Evolutionary conservation across 2,888 invertebrate species (phyloP).

Genomic region (Machimus rusticus): DNA sequence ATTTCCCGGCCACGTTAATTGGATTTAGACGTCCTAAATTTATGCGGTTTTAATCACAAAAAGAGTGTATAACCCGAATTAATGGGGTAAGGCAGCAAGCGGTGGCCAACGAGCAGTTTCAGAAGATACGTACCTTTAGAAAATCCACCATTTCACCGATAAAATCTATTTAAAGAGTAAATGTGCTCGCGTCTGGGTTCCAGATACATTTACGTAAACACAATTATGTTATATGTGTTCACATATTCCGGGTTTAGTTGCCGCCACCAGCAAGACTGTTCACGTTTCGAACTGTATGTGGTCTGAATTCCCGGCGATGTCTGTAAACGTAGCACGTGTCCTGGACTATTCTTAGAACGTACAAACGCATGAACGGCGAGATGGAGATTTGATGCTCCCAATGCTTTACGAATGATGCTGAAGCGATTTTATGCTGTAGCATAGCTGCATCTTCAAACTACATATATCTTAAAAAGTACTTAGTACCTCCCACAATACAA

Average conservation of each 20-base stretch:
- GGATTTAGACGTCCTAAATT: background rate
- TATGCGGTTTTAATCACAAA: background rate
- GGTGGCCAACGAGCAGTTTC: background rate
- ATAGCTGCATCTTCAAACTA: background rate
- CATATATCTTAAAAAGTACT: background rate
- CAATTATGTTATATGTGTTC: background rate
- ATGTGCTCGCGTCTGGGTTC: background rate
- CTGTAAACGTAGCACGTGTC: slow-evolving; percentile 11
- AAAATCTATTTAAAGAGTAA: background rate
- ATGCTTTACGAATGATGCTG: background rate
- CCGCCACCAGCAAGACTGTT: background rate
- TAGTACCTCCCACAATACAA: background rate
- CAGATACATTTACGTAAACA: background rate
- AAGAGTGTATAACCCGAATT: background rate
- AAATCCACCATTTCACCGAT: background rate
- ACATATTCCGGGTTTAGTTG: background rate
- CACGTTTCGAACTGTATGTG: background rate
- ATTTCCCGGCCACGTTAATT: background rate
- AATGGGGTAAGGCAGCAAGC: background rate
- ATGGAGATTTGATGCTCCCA: background rate
- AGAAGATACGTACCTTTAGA: background rate
- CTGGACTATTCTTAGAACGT: background rate
- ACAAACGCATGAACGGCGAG: background rate
- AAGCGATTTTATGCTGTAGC: background rate
- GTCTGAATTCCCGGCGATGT: background rate